A percentile compares a stretch with the other conserved stretches of the same genome.
Conservation (phyloP, 2,797 vertebrate genomes). For the Gallirallus australis region DNA sequence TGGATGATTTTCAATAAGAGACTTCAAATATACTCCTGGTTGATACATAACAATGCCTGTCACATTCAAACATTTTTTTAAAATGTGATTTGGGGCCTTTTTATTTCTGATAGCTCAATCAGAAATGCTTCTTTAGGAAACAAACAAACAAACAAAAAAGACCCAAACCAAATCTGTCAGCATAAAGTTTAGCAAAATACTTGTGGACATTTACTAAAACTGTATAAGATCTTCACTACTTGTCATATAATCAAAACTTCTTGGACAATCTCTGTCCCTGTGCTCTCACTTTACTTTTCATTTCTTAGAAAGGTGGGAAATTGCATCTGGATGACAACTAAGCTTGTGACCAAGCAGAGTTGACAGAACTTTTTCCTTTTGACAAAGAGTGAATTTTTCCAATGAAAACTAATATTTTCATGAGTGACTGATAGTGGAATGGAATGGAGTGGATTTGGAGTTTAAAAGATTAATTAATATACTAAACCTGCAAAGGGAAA, state of each 20-base stretch:
- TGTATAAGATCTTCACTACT: neutral
- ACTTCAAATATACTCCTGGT: neutral
- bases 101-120: neutral
- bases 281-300: neutral
- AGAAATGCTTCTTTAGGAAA: neutral
- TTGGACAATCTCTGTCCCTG: neutral
- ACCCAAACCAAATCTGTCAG: no score
- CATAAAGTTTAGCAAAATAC: neutral
- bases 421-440: neutral
- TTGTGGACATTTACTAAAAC: neutral
- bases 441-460: accelerated
- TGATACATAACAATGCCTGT: neutral
- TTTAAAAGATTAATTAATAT: neutral
- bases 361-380: neutral
- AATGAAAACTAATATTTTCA: neutral
- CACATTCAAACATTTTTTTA: neutral
- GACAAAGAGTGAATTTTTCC: neutral
- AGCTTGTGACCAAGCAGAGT: neutral
- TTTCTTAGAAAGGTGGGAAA: neutral
- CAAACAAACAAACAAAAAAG: neutral
- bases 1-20: neutral
- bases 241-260: neutral
- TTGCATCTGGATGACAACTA: neutral
- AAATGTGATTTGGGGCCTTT: neutral
- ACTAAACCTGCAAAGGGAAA: neutral